Evolutionary conservation across 1,140 invertebrate genomes (phyloP).

Genomic region (Pantala flavescens): DNA sequence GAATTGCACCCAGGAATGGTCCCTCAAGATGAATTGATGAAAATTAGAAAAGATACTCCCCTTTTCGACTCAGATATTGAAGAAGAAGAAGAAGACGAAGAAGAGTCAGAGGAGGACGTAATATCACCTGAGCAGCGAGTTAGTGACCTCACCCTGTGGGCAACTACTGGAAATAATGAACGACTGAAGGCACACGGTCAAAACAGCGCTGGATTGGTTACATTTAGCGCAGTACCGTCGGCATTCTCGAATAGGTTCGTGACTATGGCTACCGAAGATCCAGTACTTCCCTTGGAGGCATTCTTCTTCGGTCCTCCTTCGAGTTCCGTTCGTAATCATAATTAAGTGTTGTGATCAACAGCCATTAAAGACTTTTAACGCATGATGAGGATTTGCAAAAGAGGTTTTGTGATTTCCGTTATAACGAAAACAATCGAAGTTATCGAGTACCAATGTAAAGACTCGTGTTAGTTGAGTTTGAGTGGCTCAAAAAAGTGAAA

Average conservation of each 20-base stretch:
- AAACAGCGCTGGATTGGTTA: not conserved
- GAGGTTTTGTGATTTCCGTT: too few relatives aligned
- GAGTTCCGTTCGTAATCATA: not conserved
- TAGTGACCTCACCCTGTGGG: not conserved
- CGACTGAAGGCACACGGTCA: not conserved
- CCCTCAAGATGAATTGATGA: not conserved
- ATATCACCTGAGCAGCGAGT: not conserved
- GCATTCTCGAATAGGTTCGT: not conserved
- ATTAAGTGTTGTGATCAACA: too few relatives aligned
- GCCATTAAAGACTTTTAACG: too few relatives aligned
- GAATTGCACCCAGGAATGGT: not conserved
- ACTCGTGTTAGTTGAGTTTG: too few relatives aligned
- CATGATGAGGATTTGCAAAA: too few relatives aligned
- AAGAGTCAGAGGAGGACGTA: not conserved
- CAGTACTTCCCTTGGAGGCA: not conserved
- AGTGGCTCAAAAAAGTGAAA: too few relatives aligned
- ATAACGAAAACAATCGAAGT: too few relatives aligned
- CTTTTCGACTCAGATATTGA: not conserved
- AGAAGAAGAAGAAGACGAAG: not conserved
- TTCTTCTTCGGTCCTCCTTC: not conserved
- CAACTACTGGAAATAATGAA: not conserved
- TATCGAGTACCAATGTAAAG: too few relatives aligned
- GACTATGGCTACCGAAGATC: not conserved
- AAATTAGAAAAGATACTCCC: not conserved
- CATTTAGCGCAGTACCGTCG: not conserved